Evolutionary conservation across 2,113 vertebrate species (phyloP).

Genomic region (Helogale parvula): DNA sequence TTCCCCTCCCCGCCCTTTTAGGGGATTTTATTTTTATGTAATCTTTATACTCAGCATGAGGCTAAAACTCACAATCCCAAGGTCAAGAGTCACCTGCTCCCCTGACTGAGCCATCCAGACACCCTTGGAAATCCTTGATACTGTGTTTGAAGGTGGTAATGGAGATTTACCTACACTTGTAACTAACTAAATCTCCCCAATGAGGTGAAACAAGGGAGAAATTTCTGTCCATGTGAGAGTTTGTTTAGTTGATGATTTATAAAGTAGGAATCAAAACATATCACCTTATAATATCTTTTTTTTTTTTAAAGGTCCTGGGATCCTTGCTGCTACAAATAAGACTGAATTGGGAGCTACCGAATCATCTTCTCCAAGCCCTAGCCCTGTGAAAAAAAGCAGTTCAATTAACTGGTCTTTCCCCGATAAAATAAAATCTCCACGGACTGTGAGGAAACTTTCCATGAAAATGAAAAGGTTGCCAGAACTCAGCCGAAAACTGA

Average conservation of each 20-base stretch:
- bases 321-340: constrained; percentile 80
- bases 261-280: background rate
- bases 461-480: constrained; percentile 99
- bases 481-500: constrained; percentile 96
- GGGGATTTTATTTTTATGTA: background rate
- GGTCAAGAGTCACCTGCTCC: background rate
- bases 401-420: constrained; percentile 98
- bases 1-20: background rate
- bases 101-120: background rate
- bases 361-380: constrained; percentile 93
- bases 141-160: constrained; percentile 76
- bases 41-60: background rate
- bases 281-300: constrained; percentile 36
- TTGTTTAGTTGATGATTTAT: constrained; percentile 26
- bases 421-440: constrained; percentile 98
- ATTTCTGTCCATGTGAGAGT: background rate
- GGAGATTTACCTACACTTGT: constrained; percentile 92
- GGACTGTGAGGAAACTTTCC: constrained; percentile 97
- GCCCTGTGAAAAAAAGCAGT: constrained; percentile 93
- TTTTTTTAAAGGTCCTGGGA: constrained; percentile 81
- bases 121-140: background rate
- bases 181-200: constrained; percentile 88
- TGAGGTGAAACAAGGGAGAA: background rate
- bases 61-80: background rate
- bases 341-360: constrained; percentile 80